These are phyloP conservation scores for Himalopsyche phryganea DNA, from an alignment of 1,140 invertebrate genomes.

Conservation along the genomic window DNA sequence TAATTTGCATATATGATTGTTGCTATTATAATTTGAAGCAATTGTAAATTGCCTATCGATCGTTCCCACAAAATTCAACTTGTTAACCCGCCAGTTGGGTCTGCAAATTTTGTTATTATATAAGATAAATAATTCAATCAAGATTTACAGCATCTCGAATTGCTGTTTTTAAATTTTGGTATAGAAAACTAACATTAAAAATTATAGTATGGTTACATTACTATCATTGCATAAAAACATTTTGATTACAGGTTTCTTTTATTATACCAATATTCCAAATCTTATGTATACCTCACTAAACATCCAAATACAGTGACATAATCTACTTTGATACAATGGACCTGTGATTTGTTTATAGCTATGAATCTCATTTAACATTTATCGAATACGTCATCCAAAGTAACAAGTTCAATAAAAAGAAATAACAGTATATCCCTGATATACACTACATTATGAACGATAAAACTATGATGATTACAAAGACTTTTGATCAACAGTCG, in stretches of 20 bases:
- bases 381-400: slow-evolving; percentile 4
- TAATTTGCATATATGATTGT: too few relatives aligned
- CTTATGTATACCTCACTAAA: neutral
- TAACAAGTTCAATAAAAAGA: slow-evolving; percentile 9
- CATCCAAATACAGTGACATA: neutral
- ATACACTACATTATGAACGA: slow-evolving; percentile 12
- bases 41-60: too few relatives aligned
- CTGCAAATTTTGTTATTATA: too few relatives aligned
- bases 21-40: too few relatives aligned
- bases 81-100: too few relatives aligned
- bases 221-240: neutral
- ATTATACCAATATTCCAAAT: neutral
- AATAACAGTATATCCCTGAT: slow-evolving; percentile 15
- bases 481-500: slow-evolving; percentile 14
- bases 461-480: slow-evolving; percentile 6
- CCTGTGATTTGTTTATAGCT: slow-evolving; percentile 13
- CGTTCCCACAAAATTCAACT: too few relatives aligned
- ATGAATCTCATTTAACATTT: slow-evolving; percentile 16
- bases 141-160: too few relatives aligned
- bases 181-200: slow-evolving; percentile 3
- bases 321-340: slow-evolving; percentile 10
- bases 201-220: neutral
- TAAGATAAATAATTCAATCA: too few relatives aligned
- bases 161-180: neutral
- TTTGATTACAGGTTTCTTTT: neutral